phyloP scores from a whole-genome alignment of 2,888 invertebrate species.

The Ferrisia virgata region DNA sequence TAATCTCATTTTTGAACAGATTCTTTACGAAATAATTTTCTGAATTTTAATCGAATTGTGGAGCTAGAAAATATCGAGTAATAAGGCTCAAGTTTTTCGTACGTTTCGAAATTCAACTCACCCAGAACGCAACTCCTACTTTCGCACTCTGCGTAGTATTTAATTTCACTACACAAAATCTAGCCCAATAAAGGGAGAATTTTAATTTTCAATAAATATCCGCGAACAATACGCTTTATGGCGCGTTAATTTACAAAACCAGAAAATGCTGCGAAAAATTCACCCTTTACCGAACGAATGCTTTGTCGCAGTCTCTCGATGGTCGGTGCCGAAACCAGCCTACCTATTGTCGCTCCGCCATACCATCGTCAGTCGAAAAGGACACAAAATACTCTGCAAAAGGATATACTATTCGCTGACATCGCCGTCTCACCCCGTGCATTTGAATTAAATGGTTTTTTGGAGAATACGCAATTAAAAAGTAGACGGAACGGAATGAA shows the following conservation, averaged over 20 bases:
- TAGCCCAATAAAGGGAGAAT: background rate
- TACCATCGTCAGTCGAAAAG: background rate
- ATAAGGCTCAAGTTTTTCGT: too few species aligned
- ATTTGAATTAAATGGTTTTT: background rate
- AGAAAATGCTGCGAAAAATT: background rate
- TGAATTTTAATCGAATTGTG: too few species aligned
- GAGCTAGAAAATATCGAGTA: too few species aligned
- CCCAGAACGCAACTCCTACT: too few species aligned
- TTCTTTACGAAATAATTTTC: too few species aligned
- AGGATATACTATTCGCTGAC: too few species aligned
- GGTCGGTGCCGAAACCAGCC: too few species aligned
- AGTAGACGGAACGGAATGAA: background rate
- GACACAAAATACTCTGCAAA: background rate
- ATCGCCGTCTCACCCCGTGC: too few species aligned
- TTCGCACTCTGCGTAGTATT: background rate
- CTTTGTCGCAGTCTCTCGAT: background rate
- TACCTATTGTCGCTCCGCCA: too few species aligned
- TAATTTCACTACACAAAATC: too few species aligned
- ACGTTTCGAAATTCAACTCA: too few species aligned
- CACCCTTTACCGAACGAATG: background rate
- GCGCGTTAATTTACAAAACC: background rate
- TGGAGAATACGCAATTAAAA: background rate
- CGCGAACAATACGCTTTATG: slow-evolving; percentile 1
- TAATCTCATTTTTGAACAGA: too few species aligned
- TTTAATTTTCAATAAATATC: background rate